Percentiles rank a stretch among this genome's conserved stretches.
phyloP scores from a whole-genome alignment of 1,140 invertebrate genomes.

The Hestina assimilis region DNA sequence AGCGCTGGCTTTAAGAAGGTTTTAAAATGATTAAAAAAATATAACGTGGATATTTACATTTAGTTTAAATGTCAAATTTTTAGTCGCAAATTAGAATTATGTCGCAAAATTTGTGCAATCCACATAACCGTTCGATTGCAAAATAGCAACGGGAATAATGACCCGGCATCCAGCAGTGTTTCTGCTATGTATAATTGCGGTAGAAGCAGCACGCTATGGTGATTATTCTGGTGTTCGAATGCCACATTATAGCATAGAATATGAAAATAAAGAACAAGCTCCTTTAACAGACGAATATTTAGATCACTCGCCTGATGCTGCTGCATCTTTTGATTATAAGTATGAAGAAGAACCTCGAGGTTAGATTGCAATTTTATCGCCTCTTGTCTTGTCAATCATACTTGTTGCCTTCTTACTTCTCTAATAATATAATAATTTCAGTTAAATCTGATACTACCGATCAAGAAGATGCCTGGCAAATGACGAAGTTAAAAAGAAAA shows the following conservation, averaged over 20 bases:
- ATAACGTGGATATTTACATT: not conserved
- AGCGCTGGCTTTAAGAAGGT: no score
- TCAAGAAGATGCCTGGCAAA: conserved; percentile 29
- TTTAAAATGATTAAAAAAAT: not conserved
- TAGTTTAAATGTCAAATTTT: conserved; percentile 59
- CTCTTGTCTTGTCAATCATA: not conserved
- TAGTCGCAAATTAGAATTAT: conserved; percentile 57
- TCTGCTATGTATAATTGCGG: conserved; percentile 31
- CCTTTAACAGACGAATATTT: conserved; percentile 40
- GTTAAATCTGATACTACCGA: not conserved
- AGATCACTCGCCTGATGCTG: conserved; percentile 45
- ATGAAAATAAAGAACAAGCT: conserved; percentile 14
- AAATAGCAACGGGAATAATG: conserved; percentile 25
- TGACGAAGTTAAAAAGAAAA: conserved; percentile 26
- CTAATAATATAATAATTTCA: not conserved
- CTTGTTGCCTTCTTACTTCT: no score
- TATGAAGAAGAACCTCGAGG: conserved; percentile 44
- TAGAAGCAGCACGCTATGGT: conserved; percentile 33
- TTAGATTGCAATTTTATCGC: conserved; percentile 1
- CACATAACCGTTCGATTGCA: conserved; percentile 5
- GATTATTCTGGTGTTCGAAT: conserved; percentile 54
- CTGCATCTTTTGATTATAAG: conserved; percentile 45
- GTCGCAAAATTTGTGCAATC: conserved; percentile 39
- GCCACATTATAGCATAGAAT: conserved; percentile 52
- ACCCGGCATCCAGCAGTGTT: conserved; percentile 30